Evolutionary conservation across 2,888 invertebrate genomes (phyloP).

Genomic region (Perizoma affinitatum): DNA sequence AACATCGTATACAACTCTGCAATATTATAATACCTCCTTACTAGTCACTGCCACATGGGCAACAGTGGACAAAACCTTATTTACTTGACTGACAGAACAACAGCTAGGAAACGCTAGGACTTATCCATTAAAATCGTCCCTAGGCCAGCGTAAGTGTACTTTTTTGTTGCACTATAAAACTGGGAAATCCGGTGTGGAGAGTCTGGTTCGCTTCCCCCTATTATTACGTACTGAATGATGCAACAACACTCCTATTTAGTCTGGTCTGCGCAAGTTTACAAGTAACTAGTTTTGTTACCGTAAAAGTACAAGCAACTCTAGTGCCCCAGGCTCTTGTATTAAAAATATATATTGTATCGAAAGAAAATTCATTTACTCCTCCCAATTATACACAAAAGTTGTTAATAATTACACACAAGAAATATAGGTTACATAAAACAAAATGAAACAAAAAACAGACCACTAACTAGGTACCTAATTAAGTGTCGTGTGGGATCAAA

Average conservation of each 20-base stretch:
- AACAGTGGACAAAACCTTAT: constrained; percentile 29
- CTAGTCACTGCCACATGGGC: constrained; percentile 18
- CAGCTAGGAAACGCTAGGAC: constrained; percentile 32
- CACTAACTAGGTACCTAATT: too few relatives aligned
- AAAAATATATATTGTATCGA: too few relatives aligned
- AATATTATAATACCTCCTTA: neutral
- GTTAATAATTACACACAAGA: too few relatives aligned
- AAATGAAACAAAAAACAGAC: too few relatives aligned
- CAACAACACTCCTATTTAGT: constrained; percentile 21
- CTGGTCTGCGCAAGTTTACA: constrained; percentile 7
- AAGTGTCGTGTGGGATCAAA: too few relatives aligned
- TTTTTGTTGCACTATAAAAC: constrained; percentile 44
- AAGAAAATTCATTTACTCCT: too few relatives aligned
- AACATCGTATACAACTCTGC: constrained; percentile 1
- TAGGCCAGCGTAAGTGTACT: constrained; percentile 30
- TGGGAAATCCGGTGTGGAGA: constrained; percentile 53
- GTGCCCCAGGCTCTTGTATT: too few relatives aligned
- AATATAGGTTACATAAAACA: too few relatives aligned
- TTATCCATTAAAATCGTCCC: constrained; percentile 34
- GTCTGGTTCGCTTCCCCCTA: constrained; percentile 28
- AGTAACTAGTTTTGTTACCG: neutral
- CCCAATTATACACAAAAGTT: too few relatives aligned
- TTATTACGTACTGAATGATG: constrained; percentile 38
- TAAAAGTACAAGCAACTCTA: too few relatives aligned
- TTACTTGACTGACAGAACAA: constrained; percentile 35